phyloP scores from a whole-genome alignment of 2,113 vertebrate species.

The Porphyrio hochstetteri region DNA sequence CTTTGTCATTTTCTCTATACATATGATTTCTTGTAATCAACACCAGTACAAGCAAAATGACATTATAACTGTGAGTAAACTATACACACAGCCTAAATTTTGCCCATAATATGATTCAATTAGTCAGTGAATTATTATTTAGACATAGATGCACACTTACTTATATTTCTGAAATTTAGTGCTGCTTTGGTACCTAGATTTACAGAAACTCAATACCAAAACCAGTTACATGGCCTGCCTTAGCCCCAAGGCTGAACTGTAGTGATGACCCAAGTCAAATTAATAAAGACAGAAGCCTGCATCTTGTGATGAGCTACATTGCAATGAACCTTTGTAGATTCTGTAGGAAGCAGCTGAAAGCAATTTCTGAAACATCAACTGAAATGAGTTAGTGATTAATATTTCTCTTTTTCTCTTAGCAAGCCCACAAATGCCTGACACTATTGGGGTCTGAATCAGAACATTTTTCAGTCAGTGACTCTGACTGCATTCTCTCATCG shows the following conservation, averaged over 20 bases:
- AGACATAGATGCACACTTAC: neutral
- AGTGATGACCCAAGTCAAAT: neutral
- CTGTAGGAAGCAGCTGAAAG: neutral
- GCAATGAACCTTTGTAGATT: neutral
- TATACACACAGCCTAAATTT: neutral
- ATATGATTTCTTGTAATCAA: neutral
- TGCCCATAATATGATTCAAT: neutral
- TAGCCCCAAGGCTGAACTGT: neutral
- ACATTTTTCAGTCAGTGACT: neutral
- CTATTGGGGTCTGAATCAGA: neutral
- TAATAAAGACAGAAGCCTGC: neutral
- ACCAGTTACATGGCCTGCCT: neutral
- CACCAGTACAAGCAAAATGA: neutral
- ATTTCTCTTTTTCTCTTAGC: neutral
- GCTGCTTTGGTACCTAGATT: neutral
- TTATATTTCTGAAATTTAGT: neutral
- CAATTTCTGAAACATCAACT: neutral
- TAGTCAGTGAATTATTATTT: neutral
- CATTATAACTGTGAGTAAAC: conserved; percentile 15
- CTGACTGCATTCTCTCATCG: neutral
- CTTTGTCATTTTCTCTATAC: neutral
- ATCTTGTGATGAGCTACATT: neutral
- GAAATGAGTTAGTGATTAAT: neutral
- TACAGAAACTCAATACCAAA: neutral
- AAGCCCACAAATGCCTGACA: neutral